phyloP scores from a whole-genome alignment of 1,140 invertebrate species.

The Tenebrio molitor region DNA sequence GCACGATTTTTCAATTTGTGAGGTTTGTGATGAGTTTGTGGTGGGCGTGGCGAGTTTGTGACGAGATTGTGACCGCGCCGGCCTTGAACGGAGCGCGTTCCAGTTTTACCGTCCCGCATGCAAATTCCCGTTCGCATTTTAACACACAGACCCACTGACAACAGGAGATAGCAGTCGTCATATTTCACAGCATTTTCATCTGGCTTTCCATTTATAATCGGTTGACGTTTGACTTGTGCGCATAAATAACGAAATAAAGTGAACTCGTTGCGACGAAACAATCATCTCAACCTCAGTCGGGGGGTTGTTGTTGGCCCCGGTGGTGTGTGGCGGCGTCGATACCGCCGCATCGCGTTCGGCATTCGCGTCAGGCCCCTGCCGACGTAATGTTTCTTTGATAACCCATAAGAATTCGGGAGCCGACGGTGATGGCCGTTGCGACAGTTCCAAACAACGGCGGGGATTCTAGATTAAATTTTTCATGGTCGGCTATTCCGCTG shows the following conservation, averaged over 20 bases:
- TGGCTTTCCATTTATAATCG: conserved; percentile 54
- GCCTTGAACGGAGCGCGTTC: too few species aligned
- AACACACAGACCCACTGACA: conserved; percentile 33
- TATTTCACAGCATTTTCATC: conserved; percentile 59
- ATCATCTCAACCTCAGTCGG: too few species aligned
- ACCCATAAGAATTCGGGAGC: conserved; percentile 35
- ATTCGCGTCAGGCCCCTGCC: neutral
- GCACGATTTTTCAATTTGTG: too few species aligned
- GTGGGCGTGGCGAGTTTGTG: too few species aligned
- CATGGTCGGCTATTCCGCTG: conserved; percentile 55
- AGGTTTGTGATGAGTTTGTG: too few species aligned
- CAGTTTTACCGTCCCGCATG: conserved; percentile 14
- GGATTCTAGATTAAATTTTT: conserved; percentile 62
- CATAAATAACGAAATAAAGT: conserved; percentile 47
- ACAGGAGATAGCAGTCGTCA: conserved; percentile 57
- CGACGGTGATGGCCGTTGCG: conserved; percentile 50
- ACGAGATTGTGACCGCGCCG: too few species aligned
- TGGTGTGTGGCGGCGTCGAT: too few species aligned
- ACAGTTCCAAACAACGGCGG: conserved; percentile 57
- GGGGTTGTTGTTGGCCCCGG: too few species aligned
- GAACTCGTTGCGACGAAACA: conserved; percentile 39
- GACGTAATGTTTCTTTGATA: conserved; percentile 36
- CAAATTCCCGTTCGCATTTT: conserved; percentile 29
- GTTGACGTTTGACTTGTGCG: conserved; percentile 51
- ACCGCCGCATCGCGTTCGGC: too few species aligned